These are phyloP conservation scores for Notodonta ziczac DNA, from an alignment of 2,888 invertebrate species.

Conservation along the genomic window DNA sequence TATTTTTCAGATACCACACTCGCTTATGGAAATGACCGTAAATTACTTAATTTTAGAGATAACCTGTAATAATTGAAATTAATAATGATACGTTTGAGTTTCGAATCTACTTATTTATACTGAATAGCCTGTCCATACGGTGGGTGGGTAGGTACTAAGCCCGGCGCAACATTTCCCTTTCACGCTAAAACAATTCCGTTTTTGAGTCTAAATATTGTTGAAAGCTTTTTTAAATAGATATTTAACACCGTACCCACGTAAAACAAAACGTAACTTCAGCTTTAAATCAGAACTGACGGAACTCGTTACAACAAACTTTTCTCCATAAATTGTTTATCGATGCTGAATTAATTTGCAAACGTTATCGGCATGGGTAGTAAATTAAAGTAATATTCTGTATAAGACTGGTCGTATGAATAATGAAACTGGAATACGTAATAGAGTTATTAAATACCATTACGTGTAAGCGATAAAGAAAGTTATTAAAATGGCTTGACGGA, in stretches of 20 bases:
- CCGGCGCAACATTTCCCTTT: too few relatives aligned
- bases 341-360: slow-evolving; percentile 38
- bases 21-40: too few relatives aligned
- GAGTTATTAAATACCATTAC: slow-evolving; percentile 39
- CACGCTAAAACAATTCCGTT: too few relatives aligned
- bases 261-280: slow-evolving; percentile 3
- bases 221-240: too few relatives aligned
- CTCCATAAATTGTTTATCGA: slow-evolving; percentile 34
- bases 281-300: slow-evolving; percentile 13
- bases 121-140: too few relatives aligned
- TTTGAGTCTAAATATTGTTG: too few relatives aligned
- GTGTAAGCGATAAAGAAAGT: slow-evolving; percentile 34
- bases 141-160: too few relatives aligned
- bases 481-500: slow-evolving; percentile 22
- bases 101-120: too few relatives aligned
- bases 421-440: slow-evolving; percentile 64
- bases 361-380: slow-evolving; percentile 33
- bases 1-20: slow-evolving; percentile 19
- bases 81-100: too few relatives aligned
- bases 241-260: too few relatives aligned
- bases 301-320: slow-evolving; percentile 27
- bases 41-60: too few relatives aligned
- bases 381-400: slow-evolving; percentile 48
- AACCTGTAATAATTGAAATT: too few relatives aligned
- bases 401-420: slow-evolving; percentile 61